Percentiles rank a stretch among this genome's conserved stretches.
phyloP scores from a whole-genome alignment of 2,888 invertebrate genomes.

The Ophion costatus region DNA sequence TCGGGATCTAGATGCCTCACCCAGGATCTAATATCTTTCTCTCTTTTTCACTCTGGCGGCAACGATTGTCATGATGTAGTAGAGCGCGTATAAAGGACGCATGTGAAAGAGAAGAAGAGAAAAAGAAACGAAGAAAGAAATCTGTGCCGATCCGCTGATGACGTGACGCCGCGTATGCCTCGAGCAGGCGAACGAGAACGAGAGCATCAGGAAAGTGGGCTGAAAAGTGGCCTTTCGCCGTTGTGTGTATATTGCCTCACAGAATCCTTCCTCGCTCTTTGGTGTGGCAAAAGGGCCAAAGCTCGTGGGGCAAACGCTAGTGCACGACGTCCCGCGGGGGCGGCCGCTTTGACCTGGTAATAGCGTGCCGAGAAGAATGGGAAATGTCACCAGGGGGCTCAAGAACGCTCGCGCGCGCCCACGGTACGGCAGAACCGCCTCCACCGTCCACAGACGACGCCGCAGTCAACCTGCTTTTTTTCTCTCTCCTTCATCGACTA shows the following conservation, averaged over 20 bases:
- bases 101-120: slow-evolving; percentile 22
- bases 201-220: slow-evolving; percentile 70
- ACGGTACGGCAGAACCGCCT: slow-evolving; percentile 66
- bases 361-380: slow-evolving; percentile 83
- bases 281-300: slow-evolving; percentile 51
- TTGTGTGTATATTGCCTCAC: slow-evolving; percentile 59
- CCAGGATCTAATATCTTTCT: not conserved
- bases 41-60: not conserved
- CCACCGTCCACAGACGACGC: slow-evolving; percentile 63
- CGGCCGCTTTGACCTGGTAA: slow-evolving; percentile 82
- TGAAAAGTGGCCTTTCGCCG: slow-evolving; percentile 73
- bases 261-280: slow-evolving; percentile 40
- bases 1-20: slow-evolving; percentile 24
- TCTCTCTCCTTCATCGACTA: slow-evolving; percentile 66
- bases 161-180: slow-evolving; percentile 35
- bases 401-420: slow-evolving; percentile 70
- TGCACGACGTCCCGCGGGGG: slow-evolving; percentile 81
- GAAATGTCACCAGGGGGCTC: slow-evolving; percentile 83
- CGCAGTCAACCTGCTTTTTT: slow-evolving; percentile 75
- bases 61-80: slow-evolving; percentile 58
- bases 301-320: slow-evolving; percentile 62
- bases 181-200: slow-evolving; percentile 18
- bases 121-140: slow-evolving; percentile 44
- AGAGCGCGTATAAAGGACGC: slow-evolving; percentile 36
- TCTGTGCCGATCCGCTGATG: slow-evolving; percentile 50